Evolutionary conservation across 2,113 vertebrate genomes (phyloP), one percentile per base, ranked within the genome.

Genomic region (Phyllostomus discolor): DNA sequence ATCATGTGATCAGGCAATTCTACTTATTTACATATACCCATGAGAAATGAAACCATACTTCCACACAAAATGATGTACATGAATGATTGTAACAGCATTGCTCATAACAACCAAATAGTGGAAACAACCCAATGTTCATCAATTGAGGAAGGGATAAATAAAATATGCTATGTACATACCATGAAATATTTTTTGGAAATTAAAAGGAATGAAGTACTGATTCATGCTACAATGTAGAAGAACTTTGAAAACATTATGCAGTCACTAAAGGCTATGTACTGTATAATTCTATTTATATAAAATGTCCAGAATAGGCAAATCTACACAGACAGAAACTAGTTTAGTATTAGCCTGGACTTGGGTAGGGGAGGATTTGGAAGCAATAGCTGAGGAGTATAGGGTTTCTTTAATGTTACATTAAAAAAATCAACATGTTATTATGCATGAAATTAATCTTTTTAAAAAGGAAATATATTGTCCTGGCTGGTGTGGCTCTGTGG

Each of bases 121-220:
- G 16, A 94, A 90, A 92, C 24, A 88, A 46, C 43, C 24, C 12
- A 62, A 69, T 84, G 28, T 73, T 75, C 9, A 88, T 84, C 31
- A 88, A 2, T n/a, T 90, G 64, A 50, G 64, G 20, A 57, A 28
- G 62, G 12, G 20, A 64, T 91, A 62, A 94, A 80, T 81, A 76
- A 50, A 69, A 67, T 70, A 6, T 38, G 20, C 24, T 75, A 6
- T 48, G 20, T 62, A 16, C 38, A 88, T 80, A 57, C 43, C 76
- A 7, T 85, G 16, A 54, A 81, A 66, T 89, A 78, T 81, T 88
- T 93, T 70, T 81, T 84, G 50, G 35, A 15, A 70, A 48, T 91
- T 81, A 76, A 89, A 93, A 93, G 43, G 78, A 88, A 70, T 88
- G 62, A 57, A 84, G 19, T 79, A 54, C 26, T 91, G 64, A 86